Base-by-base conservation (phyloP, 2,113 vertebrate species). In the Scomber japonicus region DNA sequence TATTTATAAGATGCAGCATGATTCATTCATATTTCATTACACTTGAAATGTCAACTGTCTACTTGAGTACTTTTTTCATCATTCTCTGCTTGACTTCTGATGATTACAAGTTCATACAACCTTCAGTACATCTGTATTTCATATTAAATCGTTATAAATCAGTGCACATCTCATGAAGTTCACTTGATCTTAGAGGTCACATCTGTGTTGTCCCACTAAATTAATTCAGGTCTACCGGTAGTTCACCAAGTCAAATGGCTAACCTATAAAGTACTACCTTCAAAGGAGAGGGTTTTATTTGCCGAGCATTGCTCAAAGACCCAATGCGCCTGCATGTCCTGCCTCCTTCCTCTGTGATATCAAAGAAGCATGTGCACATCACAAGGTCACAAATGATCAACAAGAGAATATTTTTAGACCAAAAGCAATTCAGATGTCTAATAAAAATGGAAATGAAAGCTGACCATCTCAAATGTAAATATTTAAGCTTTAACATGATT, bases 281-380 rank as follows among this genome's bases (percentile, higher is more conserved):
- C 68, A 91, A 78, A 88, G 89, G 54, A 65, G 56, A 51, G 2
- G 46, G 51, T 54, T 48, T 27, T 84, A 69, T 90, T 89, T 87
- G 81, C 70, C 61, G 66, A 84, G 71, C 64, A 3, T 54, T n/a
- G 3, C 70, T 63, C 81, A 83, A 61, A 89, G 74, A 71, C 40
- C 53, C 0, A 4, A 30, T 45, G 21, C 54, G 46, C 59, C 85
- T 16, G 66, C 49, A 11, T 4, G 60, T 71, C 84, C 59, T 54
- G 73, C 78, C 63, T 49, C 57, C 63, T 35, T 73, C 71, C 50
- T 27, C 62, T 0, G 49, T 30, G 21, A 81, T 72, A 90, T 94
- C 90, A 92, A 92, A 92, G 90, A 60, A 27, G 57, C 78, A 63
- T 48, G 81, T 79, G 63, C 55, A 88, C 87, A 86, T 88, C 88